phyloP scores from a whole-genome alignment of 2,888 invertebrate genomes.

The Hedya salicella region DNA sequence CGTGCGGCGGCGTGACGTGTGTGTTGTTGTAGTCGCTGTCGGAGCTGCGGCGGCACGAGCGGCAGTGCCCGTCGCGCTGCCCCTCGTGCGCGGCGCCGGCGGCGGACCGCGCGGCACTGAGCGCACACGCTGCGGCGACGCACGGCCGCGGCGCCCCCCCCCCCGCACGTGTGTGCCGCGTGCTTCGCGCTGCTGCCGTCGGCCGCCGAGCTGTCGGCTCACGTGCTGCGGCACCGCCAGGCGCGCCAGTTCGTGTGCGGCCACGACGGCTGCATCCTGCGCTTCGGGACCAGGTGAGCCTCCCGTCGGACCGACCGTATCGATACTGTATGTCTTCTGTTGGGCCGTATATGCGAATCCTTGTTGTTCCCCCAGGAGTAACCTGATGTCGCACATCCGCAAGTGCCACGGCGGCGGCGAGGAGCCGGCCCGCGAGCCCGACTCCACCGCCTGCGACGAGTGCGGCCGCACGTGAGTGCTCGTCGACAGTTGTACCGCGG shows the following conservation, averaged over 20 bases:
- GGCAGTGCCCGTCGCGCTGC: slow-evolving; percentile 49
- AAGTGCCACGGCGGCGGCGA: slow-evolving; percentile 65
- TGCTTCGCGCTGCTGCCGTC: slow-evolving; percentile 57
- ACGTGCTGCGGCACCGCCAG: slow-evolving; percentile 66
- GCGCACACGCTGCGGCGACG: slow-evolving; percentile 51
- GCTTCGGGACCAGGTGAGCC: slow-evolving; percentile 68
- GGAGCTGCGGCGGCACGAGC: slow-evolving; percentile 42
- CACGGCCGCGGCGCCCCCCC: slow-evolving; percentile 49
- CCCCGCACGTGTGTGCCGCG: slow-evolving; percentile 59
- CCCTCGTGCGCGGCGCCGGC: slow-evolving; percentile 43
- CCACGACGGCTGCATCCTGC: slow-evolving; percentile 74
- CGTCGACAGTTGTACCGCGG: too few relatives aligned
- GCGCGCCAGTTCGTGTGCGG: slow-evolving; percentile 75
- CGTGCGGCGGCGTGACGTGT: too few relatives aligned
- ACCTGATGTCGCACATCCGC: slow-evolving; percentile 76
- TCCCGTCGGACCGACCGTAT: too few relatives aligned
- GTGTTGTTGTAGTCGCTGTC: slow-evolving; percentile 12
- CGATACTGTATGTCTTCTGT: neutral
- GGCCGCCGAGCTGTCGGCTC: slow-evolving; percentile 60
- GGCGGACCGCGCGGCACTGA: slow-evolving; percentile 52
- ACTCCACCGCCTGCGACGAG: slow-evolving; percentile 51
- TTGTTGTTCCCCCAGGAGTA: slow-evolving; percentile 56
- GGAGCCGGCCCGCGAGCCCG: slow-evolving; percentile 37
- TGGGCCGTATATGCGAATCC: too few relatives aligned
- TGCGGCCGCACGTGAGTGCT: slow-evolving; percentile 67